These are phyloP conservation scores for Neotoxoptera formosana DNA, from an alignment of 1,140 invertebrate species.

Conservation along the genomic window DNA sequence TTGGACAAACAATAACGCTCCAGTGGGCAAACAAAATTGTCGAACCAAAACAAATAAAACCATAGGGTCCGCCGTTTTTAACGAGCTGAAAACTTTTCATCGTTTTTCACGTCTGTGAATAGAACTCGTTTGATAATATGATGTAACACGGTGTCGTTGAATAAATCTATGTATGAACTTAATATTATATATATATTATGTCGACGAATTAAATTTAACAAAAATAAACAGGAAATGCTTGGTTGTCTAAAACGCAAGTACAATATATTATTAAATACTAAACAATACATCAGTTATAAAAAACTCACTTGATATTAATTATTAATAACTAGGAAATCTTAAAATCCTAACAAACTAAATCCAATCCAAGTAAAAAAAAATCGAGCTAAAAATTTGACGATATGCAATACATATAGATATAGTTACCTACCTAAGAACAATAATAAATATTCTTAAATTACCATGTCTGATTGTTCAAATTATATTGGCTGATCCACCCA, in stretches of 20 bases:
- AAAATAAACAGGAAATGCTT: not conserved
- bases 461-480: too few relatives aligned
- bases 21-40: slow-evolving; percentile 47
- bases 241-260: not conserved
- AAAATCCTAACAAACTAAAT: not conserved
- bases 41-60: slow-evolving; percentile 48
- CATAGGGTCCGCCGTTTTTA: slow-evolving; percentile 30
- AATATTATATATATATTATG: not conserved
- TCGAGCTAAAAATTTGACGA: not conserved
- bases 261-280: not conserved
- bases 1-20: slow-evolving; percentile 56
- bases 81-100: slow-evolving; percentile 34
- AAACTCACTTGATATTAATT: not conserved
- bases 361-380: not conserved
- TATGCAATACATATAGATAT: not conserved
- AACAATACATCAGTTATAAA: not conserved
- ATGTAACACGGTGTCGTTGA: not conserved
- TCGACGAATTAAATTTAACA: not conserved
- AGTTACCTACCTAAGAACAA: too few relatives aligned
- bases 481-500: too few relatives aligned
- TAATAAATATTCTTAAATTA: too few relatives aligned
- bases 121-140: not conserved
- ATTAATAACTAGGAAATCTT: not conserved
- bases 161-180: not conserved
- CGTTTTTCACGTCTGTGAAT: not conserved